These are phyloP conservation scores for Stegophylla sp. DNA, from an alignment of 2,888 invertebrate species.

Conservation along the genomic window DNA sequence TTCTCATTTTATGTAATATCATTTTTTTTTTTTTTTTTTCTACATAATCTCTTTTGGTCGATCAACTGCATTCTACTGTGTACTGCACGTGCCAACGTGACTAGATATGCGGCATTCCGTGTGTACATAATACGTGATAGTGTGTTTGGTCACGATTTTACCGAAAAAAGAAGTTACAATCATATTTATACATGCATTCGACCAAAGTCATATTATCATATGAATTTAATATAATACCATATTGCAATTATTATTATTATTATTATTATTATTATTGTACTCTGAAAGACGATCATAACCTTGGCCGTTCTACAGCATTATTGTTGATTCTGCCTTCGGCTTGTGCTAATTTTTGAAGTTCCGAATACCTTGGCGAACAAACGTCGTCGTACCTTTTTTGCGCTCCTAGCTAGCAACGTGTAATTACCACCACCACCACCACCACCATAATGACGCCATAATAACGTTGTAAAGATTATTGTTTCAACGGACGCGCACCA, in stretches of 20 bases:
- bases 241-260: too few species aligned
- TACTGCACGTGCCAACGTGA: neutral
- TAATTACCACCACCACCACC: conserved; percentile 44
- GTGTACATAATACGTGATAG: neutral
- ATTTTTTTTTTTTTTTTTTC: too few species aligned
- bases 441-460: conserved; percentile 9
- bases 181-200: neutral
- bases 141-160: conserved; percentile 9
- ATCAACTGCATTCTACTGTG: too few species aligned
- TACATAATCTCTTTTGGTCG: neutral
- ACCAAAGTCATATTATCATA: conserved; percentile 16
- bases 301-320: conserved; percentile 51
- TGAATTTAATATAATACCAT: neutral
- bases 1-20: too few species aligned
- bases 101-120: neutral
- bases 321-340: conserved; percentile 50
- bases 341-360: conserved; percentile 55
- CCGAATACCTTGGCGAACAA: conserved; percentile 43
- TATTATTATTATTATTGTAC: too few species aligned
- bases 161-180: conserved; percentile 16
- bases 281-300: conserved; percentile 30
- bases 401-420: conserved; percentile 8
- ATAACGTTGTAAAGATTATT: neutral
- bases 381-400: conserved; percentile 27
- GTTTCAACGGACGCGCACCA: neutral